Conservation (phyloP, 1,140 invertebrate genomes). For the Leguminivora glycinivorella region DNA sequence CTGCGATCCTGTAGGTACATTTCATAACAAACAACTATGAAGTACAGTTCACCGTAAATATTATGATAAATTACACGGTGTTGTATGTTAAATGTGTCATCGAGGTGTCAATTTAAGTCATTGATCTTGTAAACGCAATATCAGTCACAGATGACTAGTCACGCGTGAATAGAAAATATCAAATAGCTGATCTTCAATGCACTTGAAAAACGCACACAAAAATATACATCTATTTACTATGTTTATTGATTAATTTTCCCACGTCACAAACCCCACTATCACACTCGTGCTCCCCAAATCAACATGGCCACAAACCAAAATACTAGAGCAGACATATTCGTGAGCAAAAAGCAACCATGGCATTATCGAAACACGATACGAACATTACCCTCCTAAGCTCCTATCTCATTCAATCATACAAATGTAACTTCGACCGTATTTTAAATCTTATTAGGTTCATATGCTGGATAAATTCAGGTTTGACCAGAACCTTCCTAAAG, state of each 20-base stretch:
- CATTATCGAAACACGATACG: constrained; percentile 12
- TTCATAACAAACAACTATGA: no score
- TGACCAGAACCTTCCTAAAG: neutral
- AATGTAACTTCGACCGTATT: neutral
- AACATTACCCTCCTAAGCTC: neutral
- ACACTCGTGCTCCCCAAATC: constrained; percentile 23
- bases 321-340: constrained; percentile 12
- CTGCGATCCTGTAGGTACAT: no score
- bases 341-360: constrained; percentile 16
- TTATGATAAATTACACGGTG: neutral
- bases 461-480: neutral
- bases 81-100: neutral
- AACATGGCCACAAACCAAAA: constrained; percentile 6
- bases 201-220: neutral
- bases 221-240: neutral
- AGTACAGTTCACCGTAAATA: neutral
- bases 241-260: constrained; percentile 13
- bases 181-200: neutral
- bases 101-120: constrained; percentile 4
- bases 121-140: constrained; percentile 2
- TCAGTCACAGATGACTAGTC: constrained; percentile 8
- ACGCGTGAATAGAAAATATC: neutral
- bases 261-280: neutral
- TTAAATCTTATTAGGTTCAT: neutral
- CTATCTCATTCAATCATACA: neutral